Percentiles rank a stretch among this genome's conserved stretches.
Evolutionary conservation across 2,888 invertebrate genomes (phyloP).

Genomic region (Parelbella ahira): DNA sequence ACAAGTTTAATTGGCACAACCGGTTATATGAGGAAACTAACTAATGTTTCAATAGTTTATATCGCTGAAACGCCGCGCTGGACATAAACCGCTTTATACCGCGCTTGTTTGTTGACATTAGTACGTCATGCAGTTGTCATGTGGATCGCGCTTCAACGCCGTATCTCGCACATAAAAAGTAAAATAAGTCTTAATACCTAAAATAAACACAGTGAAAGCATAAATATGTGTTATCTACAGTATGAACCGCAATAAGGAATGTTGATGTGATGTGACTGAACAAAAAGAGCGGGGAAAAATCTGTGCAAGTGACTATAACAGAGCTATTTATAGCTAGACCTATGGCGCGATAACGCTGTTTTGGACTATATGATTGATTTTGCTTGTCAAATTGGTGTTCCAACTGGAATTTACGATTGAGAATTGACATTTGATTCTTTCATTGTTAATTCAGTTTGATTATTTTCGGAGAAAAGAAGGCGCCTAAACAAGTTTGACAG

Average conservation of each 20-base stretch:
- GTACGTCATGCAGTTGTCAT: conserved; percentile 61
- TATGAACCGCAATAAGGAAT: conserved; percentile 34
- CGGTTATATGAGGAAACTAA: not conserved
- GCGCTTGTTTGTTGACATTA: conserved; percentile 48
- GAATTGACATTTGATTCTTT: conserved; percentile 21
- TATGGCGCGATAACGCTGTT: conserved; percentile 54
- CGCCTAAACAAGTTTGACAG: conserved; percentile 77
- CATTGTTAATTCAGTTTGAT: conserved; percentile 21
- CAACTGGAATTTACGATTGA: conserved; percentile 37
- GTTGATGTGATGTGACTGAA: conserved; percentile 47
- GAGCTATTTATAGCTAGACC: conserved; percentile 70
- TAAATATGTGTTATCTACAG: conserved; percentile 42
- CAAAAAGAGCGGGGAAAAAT: conserved; percentile 70
- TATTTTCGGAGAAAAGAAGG: conserved; percentile 37
- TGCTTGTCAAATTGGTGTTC: conserved; percentile 29
- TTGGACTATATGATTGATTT: conserved; percentile 37
- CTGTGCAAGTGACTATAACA: conserved; percentile 63
- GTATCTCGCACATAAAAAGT: conserved; percentile 51
- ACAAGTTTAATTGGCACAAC: too few relatives aligned
- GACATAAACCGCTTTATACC: conserved; percentile 33
- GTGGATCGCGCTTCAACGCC: conserved; percentile 57
- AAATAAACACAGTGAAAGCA: conserved; percentile 42
- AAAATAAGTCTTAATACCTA: conserved; percentile 43
- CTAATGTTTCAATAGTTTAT: conserved; percentile 7
- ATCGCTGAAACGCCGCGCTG: conserved; percentile 36